These are phyloP conservation scores for Spisula solida DNA, from an alignment of 2,888 invertebrate genomes.

Conservation along the genomic window DNA sequence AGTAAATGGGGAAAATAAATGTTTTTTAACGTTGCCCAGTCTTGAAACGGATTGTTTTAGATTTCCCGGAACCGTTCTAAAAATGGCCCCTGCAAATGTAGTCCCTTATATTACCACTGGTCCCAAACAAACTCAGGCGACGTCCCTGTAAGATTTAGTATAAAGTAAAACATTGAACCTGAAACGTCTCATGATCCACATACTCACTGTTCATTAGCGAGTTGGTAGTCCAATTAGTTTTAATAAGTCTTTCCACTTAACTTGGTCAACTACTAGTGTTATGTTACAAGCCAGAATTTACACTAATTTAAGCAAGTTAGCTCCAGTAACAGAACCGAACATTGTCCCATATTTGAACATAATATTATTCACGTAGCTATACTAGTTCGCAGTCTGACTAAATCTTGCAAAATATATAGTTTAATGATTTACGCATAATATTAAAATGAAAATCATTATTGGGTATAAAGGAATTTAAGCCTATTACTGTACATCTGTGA, in stretches of 20 bases:
- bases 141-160: neutral
- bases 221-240: constrained; percentile 32
- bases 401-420: neutral
- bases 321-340: neutral
- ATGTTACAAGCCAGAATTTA: constrained; percentile 26
- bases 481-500: neutral
- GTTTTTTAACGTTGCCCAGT: no score
- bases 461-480: neutral
- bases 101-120: no score
- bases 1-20: no score
- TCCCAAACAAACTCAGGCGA: no score
- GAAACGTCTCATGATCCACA: neutral
- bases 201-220: neutral
- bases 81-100: no score
- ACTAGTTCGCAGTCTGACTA: neutral
- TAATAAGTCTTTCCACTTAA: constrained; percentile 39
- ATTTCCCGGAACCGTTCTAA: no score
- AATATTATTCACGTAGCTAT: neutral
- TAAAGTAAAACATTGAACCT: neutral
- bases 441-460: neutral
- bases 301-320: neutral
- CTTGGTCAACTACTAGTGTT: constrained; percentile 33
- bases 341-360: neutral
- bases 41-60: no score
- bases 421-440: neutral